Evolutionary conservation across 2,797 vertebrate genomes (phyloP), one percentile per base, ranked within the genome.

Genomic region (Zenarchopterus dispar): DNA sequence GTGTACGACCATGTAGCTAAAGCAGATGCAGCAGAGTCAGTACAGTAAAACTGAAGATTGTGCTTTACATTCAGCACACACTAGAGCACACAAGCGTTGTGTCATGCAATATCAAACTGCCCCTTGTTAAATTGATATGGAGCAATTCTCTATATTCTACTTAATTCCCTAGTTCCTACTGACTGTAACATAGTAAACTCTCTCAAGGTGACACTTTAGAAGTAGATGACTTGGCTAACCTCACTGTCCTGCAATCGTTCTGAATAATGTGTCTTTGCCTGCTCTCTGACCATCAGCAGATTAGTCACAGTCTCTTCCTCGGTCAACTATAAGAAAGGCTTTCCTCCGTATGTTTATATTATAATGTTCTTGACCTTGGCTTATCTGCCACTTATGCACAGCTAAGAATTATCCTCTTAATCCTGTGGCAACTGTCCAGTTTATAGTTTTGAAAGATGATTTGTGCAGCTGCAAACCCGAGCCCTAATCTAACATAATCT

Each of bases 181-280:
- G 36, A 78, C 54, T 61, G 51, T 54, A 56, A 57, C 51, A 69
- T 47, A 52, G 57, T 65, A 50, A 72, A 85, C 70, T 73, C 57
- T 81, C 49, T 78, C 80, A 88, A 87, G 89, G 89, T 91, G 81
- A 89, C 82, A 75, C 67, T 72, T 82, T 8, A 67, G 77, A 77
- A 63, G 55, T 23, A 81, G 81, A 88, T 84, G 75, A 84, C 72
- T 86, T 78, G 68, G 82, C 73, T 80, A 81, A 78, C 85, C 78
- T 84, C 75, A 71, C 77, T 85, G 88, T 88, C 90, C 82, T 50
- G 62, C 70, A 51, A 81, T 82, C 77, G 77, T 82, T 87, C 86
- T 93, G 88, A 93, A 88, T 91, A 91, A 91, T 92, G 90, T 73
- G 78, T 88, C 84, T 92, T 92, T 93, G 75, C 77, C 80, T 93